Evolutionary conservation across 2,888 invertebrate genomes (phyloP).

Genomic region (Candidula unifasciata): DNA sequence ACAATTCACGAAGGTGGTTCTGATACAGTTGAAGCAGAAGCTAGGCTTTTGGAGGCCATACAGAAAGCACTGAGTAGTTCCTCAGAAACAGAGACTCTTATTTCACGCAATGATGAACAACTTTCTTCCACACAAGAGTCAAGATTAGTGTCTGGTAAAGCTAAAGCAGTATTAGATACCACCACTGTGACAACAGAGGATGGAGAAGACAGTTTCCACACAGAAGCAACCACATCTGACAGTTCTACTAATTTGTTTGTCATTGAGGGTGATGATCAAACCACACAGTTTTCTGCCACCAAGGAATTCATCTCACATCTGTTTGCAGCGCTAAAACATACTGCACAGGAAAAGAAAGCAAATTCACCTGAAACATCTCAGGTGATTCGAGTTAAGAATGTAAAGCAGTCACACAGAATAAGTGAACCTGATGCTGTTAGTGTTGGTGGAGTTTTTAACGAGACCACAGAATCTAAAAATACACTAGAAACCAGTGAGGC

Average conservation of each 20-base stretch:
- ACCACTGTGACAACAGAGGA: neutral
- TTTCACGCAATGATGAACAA: neutral
- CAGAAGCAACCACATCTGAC: neutral
- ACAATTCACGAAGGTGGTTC: conserved; percentile 12
- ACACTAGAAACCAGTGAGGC: neutral
- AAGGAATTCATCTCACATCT: conserved; percentile 14
- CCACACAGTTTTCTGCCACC: neutral
- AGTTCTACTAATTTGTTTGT: neutral
- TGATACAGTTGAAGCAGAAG: neutral
- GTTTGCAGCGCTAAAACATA: conserved; percentile 6
- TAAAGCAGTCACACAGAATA: neutral
- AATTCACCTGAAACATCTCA: neutral
- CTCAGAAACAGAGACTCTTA: neutral
- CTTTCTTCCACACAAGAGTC: no score
- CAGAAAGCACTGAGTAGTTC: neutral
- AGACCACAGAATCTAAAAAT: neutral
- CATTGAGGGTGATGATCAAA: neutral
- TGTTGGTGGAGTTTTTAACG: neutral
- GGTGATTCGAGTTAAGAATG: neutral
- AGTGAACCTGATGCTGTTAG: neutral
- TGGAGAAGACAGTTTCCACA: neutral
- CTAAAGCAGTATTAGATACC: neutral
- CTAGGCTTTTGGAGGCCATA: neutral
- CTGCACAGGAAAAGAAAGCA: neutral
- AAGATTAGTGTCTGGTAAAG: neutral